Evolutionary conservation across 2,888 invertebrate species (phyloP), one percentile per base, ranked within the genome.

Genomic region (Tromatobia lineatoria): DNA sequence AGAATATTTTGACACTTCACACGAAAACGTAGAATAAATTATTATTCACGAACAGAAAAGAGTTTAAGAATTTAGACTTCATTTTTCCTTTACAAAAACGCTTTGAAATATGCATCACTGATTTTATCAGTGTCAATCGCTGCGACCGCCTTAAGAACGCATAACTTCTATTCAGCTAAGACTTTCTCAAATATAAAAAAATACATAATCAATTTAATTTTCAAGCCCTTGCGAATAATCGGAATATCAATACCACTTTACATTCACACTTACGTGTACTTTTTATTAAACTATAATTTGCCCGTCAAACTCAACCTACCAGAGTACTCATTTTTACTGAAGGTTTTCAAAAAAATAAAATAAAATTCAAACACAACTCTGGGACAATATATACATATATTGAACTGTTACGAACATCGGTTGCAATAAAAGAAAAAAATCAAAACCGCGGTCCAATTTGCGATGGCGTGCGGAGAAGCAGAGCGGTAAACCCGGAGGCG

Each of bases 401-500:
- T 1, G 20, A 23, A 59, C 3, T 13, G 3, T 13, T 23, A 42
- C 54, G n/a, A 18, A 47, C 47, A 45, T 25, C 25, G 1, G 13
- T 45, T 15, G 25, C 6, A n/a, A n/a, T n/a, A n/a, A 23, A 66
- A 45, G 13, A 20, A 20, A 23, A 23, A 45, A 47, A 11, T 13
- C 23, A 66, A 54, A 76, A 52, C 18, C 25, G 54, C 52, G 7
- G 8, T 54, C 38, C 38, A 54, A 10, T 64, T 54, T 47, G 29
- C 13, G 38, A 8, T 42, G 29, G 29, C 45, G 42, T n/a, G 66
- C 67, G 57, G 45, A 67, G 54, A 25, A 34, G n/a, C 23, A 34
- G 38, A 64, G 34, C 75, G 66, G 52, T 67, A 59, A 67, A 67
- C 76, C 67, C 45, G 42, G 42, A 45, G 77, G 69, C 59, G n/a